These are phyloP conservation scores for Alitta virens DNA, from an alignment of 2,888 invertebrate species.

Conservation along the genomic window DNA sequence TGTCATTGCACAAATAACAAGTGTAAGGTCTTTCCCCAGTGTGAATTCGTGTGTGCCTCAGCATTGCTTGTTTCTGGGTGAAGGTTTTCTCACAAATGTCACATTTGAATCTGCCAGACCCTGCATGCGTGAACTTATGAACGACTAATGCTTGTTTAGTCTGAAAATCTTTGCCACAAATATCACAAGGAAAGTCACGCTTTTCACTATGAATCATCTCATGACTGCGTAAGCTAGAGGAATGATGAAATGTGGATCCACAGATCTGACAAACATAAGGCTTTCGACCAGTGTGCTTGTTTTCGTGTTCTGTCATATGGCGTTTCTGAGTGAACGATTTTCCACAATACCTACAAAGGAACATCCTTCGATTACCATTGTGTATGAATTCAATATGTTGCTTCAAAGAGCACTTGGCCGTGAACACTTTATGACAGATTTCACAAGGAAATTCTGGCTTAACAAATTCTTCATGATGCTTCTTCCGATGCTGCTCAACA, in stretches of 20 bases:
- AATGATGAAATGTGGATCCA: background rate
- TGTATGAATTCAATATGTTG: background rate
- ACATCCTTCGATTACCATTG: background rate
- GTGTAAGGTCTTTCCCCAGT: background rate
- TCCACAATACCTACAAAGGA: background rate
- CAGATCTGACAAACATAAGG: background rate
- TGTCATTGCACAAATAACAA: background rate
- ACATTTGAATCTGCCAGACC: background rate
- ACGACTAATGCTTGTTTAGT: background rate
- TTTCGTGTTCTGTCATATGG: background rate
- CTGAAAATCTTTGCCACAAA: background rate
- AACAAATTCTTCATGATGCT: background rate
- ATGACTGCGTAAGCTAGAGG: background rate
- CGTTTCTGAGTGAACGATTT: background rate
- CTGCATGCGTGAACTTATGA: background rate
- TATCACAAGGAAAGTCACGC: background rate
- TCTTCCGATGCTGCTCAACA: background rate
- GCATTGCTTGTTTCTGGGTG: background rate
- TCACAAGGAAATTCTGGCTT: background rate
- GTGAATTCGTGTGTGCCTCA: background rate
- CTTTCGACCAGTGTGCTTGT: background rate
- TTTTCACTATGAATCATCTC: background rate
- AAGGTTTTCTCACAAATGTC: background rate
- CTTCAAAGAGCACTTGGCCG: background rate
- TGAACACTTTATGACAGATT: background rate